phyloP scores from a whole-genome alignment of 2,888 invertebrate genomes.

The Nomada lathburiana region DNA sequence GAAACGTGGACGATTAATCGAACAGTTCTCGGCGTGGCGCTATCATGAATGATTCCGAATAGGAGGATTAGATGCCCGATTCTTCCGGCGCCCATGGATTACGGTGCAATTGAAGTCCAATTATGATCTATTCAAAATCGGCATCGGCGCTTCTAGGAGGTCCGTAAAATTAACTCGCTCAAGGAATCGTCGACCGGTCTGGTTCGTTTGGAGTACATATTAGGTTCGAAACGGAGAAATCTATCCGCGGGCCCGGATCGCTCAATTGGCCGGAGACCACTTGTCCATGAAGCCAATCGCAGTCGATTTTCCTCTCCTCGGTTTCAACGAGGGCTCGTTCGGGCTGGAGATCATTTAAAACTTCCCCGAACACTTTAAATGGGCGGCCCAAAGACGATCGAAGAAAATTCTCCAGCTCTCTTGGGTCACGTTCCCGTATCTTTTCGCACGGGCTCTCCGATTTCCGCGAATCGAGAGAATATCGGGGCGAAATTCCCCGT shows the following conservation, averaged over 20 bases:
- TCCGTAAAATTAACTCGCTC: background rate
- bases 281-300: constrained; percentile 16
- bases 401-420: background rate
- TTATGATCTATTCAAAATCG: background rate
- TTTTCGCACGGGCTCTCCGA: no score
- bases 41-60: constrained; percentile 1
- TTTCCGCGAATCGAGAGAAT: background rate
- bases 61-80: background rate
- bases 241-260: background rate
- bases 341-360: background rate
- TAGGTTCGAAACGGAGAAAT: background rate
- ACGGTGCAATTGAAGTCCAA: background rate
- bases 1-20: background rate
- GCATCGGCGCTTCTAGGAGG: background rate
- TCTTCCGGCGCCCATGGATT: background rate
- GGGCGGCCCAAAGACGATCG: background rate
- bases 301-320: background rate
- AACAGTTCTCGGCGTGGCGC: background rate
- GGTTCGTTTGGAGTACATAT: background rate
- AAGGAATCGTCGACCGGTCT: background rate
- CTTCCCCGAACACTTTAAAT: background rate
- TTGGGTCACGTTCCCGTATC: background rate
- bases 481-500: background rate
- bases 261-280: constrained; percentile 11
- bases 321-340: background rate